Conservation (phyloP, 2,797 vertebrate species). For the Notolabrus celidotus region DNA sequence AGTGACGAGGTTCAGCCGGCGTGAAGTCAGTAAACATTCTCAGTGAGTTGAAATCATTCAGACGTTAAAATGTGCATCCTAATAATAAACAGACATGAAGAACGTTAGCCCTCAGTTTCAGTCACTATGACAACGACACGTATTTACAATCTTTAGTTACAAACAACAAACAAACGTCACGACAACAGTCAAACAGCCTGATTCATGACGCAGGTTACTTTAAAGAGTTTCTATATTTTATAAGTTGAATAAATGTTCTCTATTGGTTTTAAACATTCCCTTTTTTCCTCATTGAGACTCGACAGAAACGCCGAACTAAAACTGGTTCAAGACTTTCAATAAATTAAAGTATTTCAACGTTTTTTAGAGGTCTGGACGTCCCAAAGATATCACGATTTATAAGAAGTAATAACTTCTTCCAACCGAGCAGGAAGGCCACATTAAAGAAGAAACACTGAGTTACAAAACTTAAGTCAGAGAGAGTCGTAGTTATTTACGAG, state of each 20-base stretch:
- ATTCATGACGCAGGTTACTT: too few species aligned
- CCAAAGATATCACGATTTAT: too few species aligned
- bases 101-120: slow-evolving; percentile 58
- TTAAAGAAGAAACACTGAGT: too few species aligned
- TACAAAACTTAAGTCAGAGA: too few species aligned
- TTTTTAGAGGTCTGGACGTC: not conserved
- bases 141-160: slow-evolving; percentile 43
- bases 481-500: too few species aligned
- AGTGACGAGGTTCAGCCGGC: slow-evolving; percentile 19
- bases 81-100: not conserved
- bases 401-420: too few species aligned
- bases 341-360: too few species aligned
- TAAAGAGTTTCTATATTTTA: too few species aligned
- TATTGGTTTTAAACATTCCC: not conserved
- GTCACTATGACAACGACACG: slow-evolving; percentile 22
- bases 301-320: not conserved
- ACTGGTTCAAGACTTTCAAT: not conserved
- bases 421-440: too few species aligned
- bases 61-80: slow-evolving; percentile 35
- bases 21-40: not conserved
- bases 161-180: not conserved
- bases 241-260: too few species aligned
- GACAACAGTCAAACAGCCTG: not conserved
- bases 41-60: not conserved
- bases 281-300: not conserved